Evolutionary conservation across 2,797 vertebrate species (phyloP).

Genomic region (Periparus ater): DNA sequence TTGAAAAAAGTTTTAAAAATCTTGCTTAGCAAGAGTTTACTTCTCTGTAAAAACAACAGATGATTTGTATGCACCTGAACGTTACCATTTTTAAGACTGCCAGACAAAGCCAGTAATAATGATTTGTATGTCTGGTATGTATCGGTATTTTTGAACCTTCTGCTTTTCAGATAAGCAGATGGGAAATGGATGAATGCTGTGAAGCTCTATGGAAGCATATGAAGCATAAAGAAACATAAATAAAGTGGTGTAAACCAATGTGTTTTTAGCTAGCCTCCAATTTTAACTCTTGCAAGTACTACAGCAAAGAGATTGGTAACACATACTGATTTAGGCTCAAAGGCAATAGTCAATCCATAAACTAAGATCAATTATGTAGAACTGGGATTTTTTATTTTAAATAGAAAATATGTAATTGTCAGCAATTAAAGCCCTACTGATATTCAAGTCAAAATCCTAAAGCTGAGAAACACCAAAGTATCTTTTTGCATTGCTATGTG

Average conservation of each 20-base stretch:
- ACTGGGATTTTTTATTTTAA: background rate
- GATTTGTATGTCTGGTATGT: slow-evolving; percentile 50
- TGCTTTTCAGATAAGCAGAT: slow-evolving; percentile 47
- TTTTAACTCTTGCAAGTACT: background rate
- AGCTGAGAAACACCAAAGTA: background rate
- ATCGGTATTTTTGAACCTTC: slow-evolving; percentile 42
- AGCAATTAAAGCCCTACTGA: background rate
- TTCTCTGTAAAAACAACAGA: background rate
- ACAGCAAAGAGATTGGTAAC: background rate
- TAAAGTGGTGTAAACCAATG: background rate
- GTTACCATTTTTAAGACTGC: slow-evolving; percentile 14
- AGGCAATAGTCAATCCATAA: background rate
- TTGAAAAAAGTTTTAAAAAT: background rate
- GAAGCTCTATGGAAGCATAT: slow-evolving; percentile 8
- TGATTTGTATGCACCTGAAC: slow-evolving; percentile 25
- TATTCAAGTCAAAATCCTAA: background rate
- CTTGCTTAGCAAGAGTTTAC: background rate
- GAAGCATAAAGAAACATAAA: slow-evolving; percentile 32
- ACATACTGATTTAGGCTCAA: background rate
- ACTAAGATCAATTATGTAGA: background rate
- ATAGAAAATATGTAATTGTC: background rate
- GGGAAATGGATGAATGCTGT: slow-evolving; percentile 28
- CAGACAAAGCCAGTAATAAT: slow-evolving; percentile 31
- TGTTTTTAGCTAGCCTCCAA: background rate
- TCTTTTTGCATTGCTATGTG: background rate